Conservation (phyloP, 2,888 invertebrate genomes). For the Drosophila formosana region DNA sequence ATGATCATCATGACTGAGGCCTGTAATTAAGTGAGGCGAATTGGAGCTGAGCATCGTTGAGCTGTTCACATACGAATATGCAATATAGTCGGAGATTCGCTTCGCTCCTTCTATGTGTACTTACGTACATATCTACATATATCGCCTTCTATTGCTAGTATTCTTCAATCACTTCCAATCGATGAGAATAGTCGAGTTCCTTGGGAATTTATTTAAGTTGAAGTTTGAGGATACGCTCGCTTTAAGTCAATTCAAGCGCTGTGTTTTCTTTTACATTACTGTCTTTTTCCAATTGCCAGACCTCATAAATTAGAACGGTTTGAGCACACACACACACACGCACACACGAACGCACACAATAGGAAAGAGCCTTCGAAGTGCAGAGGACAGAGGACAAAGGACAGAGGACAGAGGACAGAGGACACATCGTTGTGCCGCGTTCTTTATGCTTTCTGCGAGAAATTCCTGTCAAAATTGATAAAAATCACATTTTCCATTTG, state of each 20-base stretch:
- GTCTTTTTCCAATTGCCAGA: constrained; percentile 51
- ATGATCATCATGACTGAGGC: constrained; percentile 25
- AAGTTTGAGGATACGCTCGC: background rate
- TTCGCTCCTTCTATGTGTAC: too few relatives aligned
- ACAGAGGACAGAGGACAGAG: too few relatives aligned
- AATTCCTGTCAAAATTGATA: constrained; percentile 84
- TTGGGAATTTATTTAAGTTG: too few relatives aligned
- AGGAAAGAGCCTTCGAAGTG: constrained; percentile 8
- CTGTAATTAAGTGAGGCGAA: constrained; percentile 36
- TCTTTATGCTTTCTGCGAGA: constrained; percentile 66
- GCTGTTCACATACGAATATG: background rate
- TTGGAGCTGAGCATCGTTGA: background rate
- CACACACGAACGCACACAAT: constrained; percentile 4
- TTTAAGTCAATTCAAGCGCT: constrained; percentile 11
- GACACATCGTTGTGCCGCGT: constrained; percentile 54
- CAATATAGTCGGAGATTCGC: too few relatives aligned
- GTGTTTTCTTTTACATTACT: constrained; percentile 10
- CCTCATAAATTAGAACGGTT: constrained; percentile 58
- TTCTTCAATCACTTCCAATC: background rate
- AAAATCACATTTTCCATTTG: constrained; percentile 85
- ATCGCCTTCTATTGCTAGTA: too few relatives aligned
- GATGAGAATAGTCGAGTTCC: too few relatives aligned
- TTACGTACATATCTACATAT: background rate
- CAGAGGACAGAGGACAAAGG: constrained; percentile 14
- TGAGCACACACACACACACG: constrained; percentile 29